A percentile compares a stretch with the other conserved stretches of the same genome.
Evolutionary conservation across 2,797 vertebrate species (phyloP).

Genomic region (Melanotaenia trifasciata): DNA sequence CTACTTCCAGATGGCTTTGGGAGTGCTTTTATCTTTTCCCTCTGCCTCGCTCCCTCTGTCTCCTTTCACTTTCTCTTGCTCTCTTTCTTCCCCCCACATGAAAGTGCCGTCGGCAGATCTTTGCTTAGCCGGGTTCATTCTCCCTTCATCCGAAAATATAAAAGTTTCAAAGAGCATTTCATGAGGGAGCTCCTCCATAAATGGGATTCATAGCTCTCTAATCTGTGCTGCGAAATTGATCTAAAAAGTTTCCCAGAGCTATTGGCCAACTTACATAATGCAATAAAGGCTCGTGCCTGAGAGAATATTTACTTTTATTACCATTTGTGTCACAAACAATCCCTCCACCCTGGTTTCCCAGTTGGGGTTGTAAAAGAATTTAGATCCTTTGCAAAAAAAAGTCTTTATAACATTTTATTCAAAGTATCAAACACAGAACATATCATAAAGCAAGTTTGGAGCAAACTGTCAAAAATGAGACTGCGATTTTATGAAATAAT

Average conservation of each 20-base stretch:
- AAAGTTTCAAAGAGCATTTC: constrained; percentile 87
- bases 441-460: constrained; percentile 19
- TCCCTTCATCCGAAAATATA: constrained; percentile 83
- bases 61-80: constrained; percentile 74
- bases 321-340: constrained; percentile 78
- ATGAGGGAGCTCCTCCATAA: constrained; percentile 86
- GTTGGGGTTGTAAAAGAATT: constrained; percentile 39
- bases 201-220: constrained; percentile 88
- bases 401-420: constrained; percentile 33
- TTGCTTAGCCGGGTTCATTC: constrained; percentile 82
- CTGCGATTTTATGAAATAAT: constrained; percentile 29
- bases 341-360: constrained; percentile 33
- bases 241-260: constrained; percentile 87
- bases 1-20: constrained; percentile 88
- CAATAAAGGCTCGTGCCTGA: constrained; percentile 77
- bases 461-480: constrained; percentile 43
- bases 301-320: constrained; percentile 86
- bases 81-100: constrained; percentile 75
- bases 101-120: constrained; percentile 86
- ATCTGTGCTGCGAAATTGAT: constrained; percentile 87
- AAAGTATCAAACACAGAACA: constrained; percentile 38
- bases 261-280: constrained; percentile 84
- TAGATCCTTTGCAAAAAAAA: constrained; percentile 40
- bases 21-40: constrained; percentile 84
- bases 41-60: constrained; percentile 68